A percentile compares a stretch with the other conserved stretches of the same genome.
Conservation (phyloP, 2,888 invertebrate genomes). For the Himalopsyche anomala region DNA sequence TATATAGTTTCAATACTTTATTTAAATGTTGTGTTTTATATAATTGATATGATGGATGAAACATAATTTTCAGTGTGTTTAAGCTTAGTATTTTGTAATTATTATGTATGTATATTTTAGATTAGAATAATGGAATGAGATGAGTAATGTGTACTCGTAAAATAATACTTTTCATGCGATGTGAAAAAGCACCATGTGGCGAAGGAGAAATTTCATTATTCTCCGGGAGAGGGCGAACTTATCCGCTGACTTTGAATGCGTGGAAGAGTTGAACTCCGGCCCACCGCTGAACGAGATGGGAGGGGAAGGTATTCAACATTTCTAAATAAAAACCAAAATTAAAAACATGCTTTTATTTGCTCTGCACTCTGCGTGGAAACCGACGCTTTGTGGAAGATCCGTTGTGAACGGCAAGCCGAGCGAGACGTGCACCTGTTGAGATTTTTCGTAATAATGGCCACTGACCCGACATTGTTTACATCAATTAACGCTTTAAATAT, state of each 20-base stretch:
- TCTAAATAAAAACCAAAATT: slow-evolving; percentile 45
- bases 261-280: slow-evolving; percentile 11
- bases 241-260: slow-evolving; percentile 19
- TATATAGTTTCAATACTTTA: too few species aligned
- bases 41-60: too few species aligned
- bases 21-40: too few species aligned
- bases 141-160: too few species aligned
- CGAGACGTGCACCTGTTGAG: slow-evolving; percentile 36
- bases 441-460: slow-evolving; percentile 20
- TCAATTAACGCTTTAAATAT: slow-evolving; percentile 2
- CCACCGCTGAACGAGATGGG: not conserved
- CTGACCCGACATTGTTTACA: slow-evolving; percentile 21
- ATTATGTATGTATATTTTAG: too few species aligned
- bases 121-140: too few species aligned
- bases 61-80: too few species aligned
- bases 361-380: too few species aligned
- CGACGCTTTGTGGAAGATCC: slow-evolving; percentile 34
- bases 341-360: slow-evolving; percentile 46
- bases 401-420: not conserved
- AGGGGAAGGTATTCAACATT: slow-evolving; percentile 22
- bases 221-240: not conserved
- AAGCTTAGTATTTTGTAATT: too few species aligned
- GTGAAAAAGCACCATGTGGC: not conserved
- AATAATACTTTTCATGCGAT: too few species aligned
- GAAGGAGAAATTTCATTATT: not conserved